A percentile compares a stretch with the other conserved stretches of the same genome.
Evolutionary conservation across 2,113 vertebrate genomes (phyloP).

Genomic region (Progne subis): DNA sequence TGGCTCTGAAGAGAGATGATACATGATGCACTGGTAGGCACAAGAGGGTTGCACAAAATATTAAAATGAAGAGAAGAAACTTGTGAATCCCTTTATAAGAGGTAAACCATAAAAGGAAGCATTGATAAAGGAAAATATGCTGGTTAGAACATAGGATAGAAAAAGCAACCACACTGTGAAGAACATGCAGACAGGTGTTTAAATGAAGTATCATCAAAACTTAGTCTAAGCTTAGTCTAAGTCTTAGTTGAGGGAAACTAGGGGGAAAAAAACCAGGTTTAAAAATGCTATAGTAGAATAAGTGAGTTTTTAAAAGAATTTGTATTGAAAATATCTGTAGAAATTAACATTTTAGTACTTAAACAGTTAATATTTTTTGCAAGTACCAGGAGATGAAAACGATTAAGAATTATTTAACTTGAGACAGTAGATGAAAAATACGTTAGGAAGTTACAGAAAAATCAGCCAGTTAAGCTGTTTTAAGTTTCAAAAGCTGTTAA

Average conservation of each 20-base stretch:
- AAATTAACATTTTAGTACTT: neutral
- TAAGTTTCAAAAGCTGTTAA: constrained; percentile 52
- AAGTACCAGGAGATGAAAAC: neutral
- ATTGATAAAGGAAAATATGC: neutral
- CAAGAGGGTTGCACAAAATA: neutral
- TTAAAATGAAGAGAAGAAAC: neutral
- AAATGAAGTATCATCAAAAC: neutral
- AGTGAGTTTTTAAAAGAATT: neutral
- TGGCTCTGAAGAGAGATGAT: neutral
- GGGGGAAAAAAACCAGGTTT: neutral
- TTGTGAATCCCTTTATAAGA: neutral
- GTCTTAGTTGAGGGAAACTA: neutral
- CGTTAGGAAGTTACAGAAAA: neutral
- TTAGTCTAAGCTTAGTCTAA: neutral
- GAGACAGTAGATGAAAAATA: neutral
- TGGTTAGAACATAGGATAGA: neutral
- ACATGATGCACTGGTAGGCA: neutral
- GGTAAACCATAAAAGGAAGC: neutral
- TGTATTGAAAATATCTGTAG: neutral
- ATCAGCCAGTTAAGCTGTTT: neutral
- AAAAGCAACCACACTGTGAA: neutral
- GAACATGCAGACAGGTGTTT: neutral
- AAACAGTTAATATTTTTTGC: neutral
- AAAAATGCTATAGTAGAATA: neutral
- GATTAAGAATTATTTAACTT: neutral